Percentiles rank a stretch among this genome's conserved stretches.
phyloP scores from a whole-genome alignment of 2,113 vertebrate species.

The Phasianus colchicus region DNA sequence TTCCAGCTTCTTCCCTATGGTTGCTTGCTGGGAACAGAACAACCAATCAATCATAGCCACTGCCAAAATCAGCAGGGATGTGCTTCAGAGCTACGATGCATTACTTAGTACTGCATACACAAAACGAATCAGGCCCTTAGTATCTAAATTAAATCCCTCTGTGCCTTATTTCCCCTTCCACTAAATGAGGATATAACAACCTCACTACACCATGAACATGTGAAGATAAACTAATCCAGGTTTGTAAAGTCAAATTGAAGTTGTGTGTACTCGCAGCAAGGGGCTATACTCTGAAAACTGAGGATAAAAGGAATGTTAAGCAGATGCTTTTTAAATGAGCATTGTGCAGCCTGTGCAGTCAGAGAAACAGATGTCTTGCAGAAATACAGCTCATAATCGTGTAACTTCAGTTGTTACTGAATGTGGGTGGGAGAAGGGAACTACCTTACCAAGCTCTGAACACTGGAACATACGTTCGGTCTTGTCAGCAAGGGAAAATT shows the following conservation, averaged over 20 bases:
- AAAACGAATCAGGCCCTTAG: neutral
- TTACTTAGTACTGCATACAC: neutral
- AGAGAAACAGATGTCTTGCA: neutral
- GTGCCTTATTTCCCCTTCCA: neutral
- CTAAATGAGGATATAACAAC: neutral
- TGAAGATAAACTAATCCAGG: conserved; percentile 28
- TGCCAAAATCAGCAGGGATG: neutral
- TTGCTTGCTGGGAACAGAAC: neutral
- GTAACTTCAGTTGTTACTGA: neutral
- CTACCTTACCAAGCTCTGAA: neutral
- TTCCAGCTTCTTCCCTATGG: neutral
- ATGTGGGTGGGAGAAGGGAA: accelerated
- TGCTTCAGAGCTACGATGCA: neutral
- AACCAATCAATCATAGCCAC: neutral
- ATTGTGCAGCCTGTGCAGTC: neutral
- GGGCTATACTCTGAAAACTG: neutral
- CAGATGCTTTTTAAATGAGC: neutral
- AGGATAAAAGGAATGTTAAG: neutral
- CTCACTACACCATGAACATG: neutral
- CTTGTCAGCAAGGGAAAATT: neutral
- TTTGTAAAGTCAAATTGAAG: conserved; percentile 32
- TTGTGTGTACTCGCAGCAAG: neutral
- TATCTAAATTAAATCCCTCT: neutral
- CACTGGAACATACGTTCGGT: accelerated
- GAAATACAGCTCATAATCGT: accelerated